Conservation (phyloP, 2,797 vertebrate species). For the Buphagus erythrorhynchus region DNA sequence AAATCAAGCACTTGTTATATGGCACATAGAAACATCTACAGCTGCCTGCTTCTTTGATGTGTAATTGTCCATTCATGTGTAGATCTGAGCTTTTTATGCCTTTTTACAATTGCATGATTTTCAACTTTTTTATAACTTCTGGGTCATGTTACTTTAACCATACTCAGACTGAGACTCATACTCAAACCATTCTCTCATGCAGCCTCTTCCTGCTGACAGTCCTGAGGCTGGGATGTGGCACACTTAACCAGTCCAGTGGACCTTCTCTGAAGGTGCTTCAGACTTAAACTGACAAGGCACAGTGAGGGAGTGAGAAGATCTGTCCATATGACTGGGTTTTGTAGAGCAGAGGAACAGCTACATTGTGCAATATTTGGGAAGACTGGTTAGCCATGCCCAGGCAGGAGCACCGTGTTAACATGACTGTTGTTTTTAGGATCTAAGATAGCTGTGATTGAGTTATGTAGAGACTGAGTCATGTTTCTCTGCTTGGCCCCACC, state of each 20-base stretch:
- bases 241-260: background rate
- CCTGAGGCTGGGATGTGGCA: background rate
- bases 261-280: background rate
- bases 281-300: background rate
- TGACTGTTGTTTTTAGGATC: background rate
- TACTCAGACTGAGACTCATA: background rate
- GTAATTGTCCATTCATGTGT: background rate
- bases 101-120: background rate
- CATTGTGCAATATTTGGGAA: background rate
- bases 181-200: too few species aligned
- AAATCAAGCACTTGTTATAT: background rate
- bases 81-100: background rate
- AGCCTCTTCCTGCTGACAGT: background rate
- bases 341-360: background rate
- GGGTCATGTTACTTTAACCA: background rate
- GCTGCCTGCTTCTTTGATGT: background rate
- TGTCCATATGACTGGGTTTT: background rate
- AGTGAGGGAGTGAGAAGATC: background rate
- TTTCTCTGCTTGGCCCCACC: background rate
- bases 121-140: background rate
- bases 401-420: background rate
- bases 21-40: background rate
- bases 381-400: background rate
- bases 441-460: background rate
- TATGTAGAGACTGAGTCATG: background rate